A percentile compares a stretch with the other conserved stretches of the same genome.
Evolutionary conservation across 2,113 vertebrate genomes (phyloP).

Genomic region (Urocynchramus pylzowi): DNA sequence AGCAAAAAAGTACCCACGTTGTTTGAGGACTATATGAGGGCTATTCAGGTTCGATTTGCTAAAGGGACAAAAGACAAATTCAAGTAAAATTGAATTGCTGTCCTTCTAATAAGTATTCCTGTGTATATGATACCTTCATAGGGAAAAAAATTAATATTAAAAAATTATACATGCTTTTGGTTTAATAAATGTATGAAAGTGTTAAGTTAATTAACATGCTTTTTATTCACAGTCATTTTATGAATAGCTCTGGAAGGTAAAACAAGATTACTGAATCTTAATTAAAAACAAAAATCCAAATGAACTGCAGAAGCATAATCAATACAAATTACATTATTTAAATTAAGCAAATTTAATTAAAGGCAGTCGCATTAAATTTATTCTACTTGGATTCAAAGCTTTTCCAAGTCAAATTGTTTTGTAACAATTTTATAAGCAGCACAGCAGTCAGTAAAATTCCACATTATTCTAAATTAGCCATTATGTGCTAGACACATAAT

Average conservation of each 20-base stretch:
- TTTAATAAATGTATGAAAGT: not conserved
- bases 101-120: not conserved
- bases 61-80: not conserved
- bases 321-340: conserved; percentile 63
- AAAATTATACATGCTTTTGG: not conserved
- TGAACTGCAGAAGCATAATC: conserved; percentile 42
- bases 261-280: conserved; percentile 44
- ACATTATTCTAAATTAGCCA: conserved; percentile 28
- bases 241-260: conserved; percentile 46
- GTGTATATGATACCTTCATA: not conserved
- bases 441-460: conserved; percentile 27
- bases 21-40: not conserved
- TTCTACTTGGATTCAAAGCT: conserved; percentile 17
- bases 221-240: conserved; percentile 25
- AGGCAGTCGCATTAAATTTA: not conserved
- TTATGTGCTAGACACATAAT: not conserved
- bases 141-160: no score
- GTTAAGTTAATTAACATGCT: conserved; percentile 36
- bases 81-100: not conserved
- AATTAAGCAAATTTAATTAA: conserved; percentile 59
- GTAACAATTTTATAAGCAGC: conserved; percentile 11
- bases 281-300: conserved; percentile 59
- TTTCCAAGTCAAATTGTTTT: conserved; percentile 32
- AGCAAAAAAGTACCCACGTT: not conserved
- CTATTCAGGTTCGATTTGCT: not conserved